A percentile compares a stretch with the other conserved stretches of the same genome.
phyloP scores from a whole-genome alignment of 2,797 vertebrate species.

The Pygocentrus nattereri region DNA sequence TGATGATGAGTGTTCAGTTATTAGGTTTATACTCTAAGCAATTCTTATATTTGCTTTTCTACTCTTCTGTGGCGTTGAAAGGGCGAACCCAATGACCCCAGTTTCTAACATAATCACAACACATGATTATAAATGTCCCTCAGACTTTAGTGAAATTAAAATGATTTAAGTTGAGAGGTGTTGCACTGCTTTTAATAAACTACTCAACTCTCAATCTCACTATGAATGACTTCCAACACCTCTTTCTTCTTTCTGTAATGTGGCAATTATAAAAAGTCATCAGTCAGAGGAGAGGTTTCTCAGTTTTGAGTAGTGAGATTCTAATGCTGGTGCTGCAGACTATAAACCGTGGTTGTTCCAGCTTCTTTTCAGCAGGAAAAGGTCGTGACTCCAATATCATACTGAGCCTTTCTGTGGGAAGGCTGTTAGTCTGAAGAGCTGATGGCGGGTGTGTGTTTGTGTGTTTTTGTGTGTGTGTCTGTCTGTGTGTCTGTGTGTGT shows the following conservation, averaged over 20 bases:
- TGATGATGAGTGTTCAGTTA: too few species aligned
- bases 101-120: too few species aligned
- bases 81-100: too few species aligned
- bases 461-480: background rate
- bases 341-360: constrained; percentile 16
- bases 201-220: background rate
- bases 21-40: too few species aligned
- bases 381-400: constrained; percentile 51
- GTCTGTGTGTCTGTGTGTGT: constrained; percentile 34
- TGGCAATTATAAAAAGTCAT: constrained; percentile 13
- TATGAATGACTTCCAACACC: background rate
- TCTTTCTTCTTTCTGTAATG: background rate
- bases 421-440: constrained; percentile 48
- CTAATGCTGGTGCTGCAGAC: constrained; percentile 16
- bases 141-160: background rate
- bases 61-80: too few species aligned
- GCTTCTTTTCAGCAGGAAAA: constrained; percentile 37
- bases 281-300: constrained; percentile 10
- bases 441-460: constrained; percentile 2
- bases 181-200: constrained; percentile 1
- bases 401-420: constrained; percentile 45
- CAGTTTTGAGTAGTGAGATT: constrained; percentile 14
- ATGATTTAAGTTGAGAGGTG: background rate
- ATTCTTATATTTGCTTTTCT: too few species aligned
- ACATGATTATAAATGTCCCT: background rate